A percentile compares a stretch with the other conserved stretches of the same genome.
phyloP scores from a whole-genome alignment of 1,140 invertebrate species.

The Eubasilissa regina region DNA sequence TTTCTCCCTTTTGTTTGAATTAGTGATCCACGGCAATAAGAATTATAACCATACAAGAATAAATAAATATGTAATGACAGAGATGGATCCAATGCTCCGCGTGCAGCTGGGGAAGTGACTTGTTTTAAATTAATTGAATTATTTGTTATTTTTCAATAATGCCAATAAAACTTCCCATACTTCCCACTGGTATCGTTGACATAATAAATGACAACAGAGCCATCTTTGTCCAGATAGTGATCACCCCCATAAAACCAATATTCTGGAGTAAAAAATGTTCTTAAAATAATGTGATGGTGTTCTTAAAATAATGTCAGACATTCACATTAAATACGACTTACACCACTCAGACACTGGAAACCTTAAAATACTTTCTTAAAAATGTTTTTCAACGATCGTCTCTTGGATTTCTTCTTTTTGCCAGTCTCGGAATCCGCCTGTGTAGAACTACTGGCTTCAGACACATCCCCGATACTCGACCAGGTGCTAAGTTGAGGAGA shows the following conservation, averaged over 20 bases:
- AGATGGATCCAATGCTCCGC: no score
- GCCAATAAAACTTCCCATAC: no score
- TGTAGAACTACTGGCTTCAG: constrained; percentile 66
- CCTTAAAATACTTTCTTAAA: constrained; percentile 78
- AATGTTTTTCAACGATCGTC: constrained; percentile 74
- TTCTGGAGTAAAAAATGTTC: constrained; percentile 4
- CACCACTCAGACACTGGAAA: not conserved
- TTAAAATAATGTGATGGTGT: not conserved
- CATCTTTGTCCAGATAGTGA: not conserved
- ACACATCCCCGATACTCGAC: constrained; percentile 71
- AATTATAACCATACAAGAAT: no score
- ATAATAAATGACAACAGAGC: not conserved
- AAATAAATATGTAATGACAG: no score
- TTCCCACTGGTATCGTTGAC: not conserved
- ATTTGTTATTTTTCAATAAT: no score
- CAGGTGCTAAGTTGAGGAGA: constrained; percentile 70
- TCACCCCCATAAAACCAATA: not conserved
- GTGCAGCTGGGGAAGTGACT: no score
- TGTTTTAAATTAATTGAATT: no score
- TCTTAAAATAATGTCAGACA: not conserved
- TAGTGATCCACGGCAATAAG: no score
- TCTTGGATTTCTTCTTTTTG: constrained; percentile 72
- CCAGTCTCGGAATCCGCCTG: constrained; percentile 63
- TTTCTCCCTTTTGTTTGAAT: no score
- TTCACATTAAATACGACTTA: no score